Base-by-base conservation (phyloP, 2,113 vertebrate species). In the Peromyscus californicus region DNA sequence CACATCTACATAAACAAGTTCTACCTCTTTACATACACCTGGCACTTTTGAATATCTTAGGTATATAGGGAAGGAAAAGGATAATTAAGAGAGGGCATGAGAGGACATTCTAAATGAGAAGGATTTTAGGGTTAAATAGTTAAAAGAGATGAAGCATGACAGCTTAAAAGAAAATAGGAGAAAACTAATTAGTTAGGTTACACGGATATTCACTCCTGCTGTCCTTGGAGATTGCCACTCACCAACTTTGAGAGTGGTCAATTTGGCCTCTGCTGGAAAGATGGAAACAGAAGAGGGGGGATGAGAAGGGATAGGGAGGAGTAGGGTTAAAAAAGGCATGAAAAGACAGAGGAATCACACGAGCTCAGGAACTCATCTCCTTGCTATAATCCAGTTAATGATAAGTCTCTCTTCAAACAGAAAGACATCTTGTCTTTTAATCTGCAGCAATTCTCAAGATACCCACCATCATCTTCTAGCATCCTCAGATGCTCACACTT, bases 361-460 rank as follows among this genome's bases (percentile, higher is more conserved):
- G n/a, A 90, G 51, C 78, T n/a, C 1, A 93, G 65, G 79, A 74
- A 93, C 78, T 95, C 48, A 31, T 5, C 22, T n/a, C 78, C 29
- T 33, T 36, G 65, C 24, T 42, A 86, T 94, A 79, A 51, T 84
- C 12, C 45, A 48, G 91, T 75, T 84, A 86, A 26, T 67, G 36
- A 78, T 42, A 72, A 39, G 24, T 94, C 86, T 74, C 65, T 94
- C n/a, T 93, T 51, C 65, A 69, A 61, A 42, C 45, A 11, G 82
- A 96, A 93, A 83, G 39, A 70, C 22, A 72, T 16, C 12, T 83
- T 79, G 48, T 65, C 51, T 78, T 94, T 94, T 95, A 69, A 78
- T 93, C 1, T 5, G 63, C 54, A 74, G 69, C 45, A 67, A 6
- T 3, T 67, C 39, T 45, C 39, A 86, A 48, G 42, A 67, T 7